Evolutionary conservation across 2,888 invertebrate species (phyloP).

Genomic region (Elegia similella): DNA sequence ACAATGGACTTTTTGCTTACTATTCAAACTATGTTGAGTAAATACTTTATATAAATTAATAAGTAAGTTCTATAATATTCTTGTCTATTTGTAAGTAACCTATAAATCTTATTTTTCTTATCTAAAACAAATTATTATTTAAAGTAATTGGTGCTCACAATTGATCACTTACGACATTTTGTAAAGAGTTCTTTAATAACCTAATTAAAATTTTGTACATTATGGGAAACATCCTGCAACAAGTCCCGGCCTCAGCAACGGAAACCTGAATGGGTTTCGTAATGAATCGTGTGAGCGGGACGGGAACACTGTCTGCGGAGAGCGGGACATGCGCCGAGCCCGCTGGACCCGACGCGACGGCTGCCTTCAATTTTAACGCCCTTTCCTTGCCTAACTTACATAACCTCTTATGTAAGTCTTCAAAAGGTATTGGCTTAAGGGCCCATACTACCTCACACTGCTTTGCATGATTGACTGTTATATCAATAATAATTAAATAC

Average conservation of each 20-base stretch:
- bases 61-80: too few species aligned
- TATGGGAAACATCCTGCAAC: neutral
- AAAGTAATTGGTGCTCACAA: too few species aligned
- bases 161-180: neutral
- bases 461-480: too few species aligned
- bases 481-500: too few species aligned
- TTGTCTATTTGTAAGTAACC: too few species aligned
- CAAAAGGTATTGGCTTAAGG: too few species aligned
- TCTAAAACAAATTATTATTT: too few species aligned
- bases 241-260: constrained; percentile 1
- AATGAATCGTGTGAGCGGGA: constrained; percentile 9
- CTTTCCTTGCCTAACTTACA: constrained; percentile 7
- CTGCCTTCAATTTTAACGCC: constrained; percentile 8
- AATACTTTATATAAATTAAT: too few species aligned
- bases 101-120: too few species aligned
- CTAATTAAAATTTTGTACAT: neutral
- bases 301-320: neutral
- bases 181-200: neutral
- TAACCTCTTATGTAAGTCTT: constrained; percentile 2
- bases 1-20: too few species aligned
- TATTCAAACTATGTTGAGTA: too few species aligned
- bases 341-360: neutral
- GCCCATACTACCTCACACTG: too few species aligned
- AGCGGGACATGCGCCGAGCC: constrained; percentile 3
- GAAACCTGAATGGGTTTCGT: constrained; percentile 13